phyloP scores from a whole-genome alignment of 2,113 vertebrate species.

The Dasyurus viverrinus region DNA sequence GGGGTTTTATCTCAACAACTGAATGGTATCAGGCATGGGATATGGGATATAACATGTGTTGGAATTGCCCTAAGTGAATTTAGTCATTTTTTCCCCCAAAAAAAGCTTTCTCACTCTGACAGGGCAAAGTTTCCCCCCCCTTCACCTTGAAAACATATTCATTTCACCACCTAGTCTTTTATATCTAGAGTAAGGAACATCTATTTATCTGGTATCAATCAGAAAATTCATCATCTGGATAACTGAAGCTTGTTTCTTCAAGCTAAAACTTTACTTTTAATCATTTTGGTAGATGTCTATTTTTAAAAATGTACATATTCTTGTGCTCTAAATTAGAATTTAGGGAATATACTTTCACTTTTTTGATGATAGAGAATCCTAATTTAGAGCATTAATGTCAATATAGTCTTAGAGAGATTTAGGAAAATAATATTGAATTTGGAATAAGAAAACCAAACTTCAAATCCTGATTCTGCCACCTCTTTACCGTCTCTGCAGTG shows the following conservation, averaged over 20 bases:
- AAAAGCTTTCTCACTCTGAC: not conserved
- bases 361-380: not conserved
- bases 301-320: not conserved
- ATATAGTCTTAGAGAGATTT: not conserved
- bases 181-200: accelerated
- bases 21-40: not conserved
- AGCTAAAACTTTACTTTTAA: not conserved
- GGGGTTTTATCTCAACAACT: conserved; percentile 21
- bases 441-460: not conserved
- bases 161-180: not conserved
- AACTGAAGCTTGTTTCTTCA: conserved; percentile 8
- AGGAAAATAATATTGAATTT: not conserved
- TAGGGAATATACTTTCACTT: not conserved
- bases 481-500: not conserved
- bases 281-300: not conserved
- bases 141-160: accelerated
- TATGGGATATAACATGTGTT: not conserved
- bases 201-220: not conserved
- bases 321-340: not conserved
- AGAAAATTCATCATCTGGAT: conserved; percentile 27
- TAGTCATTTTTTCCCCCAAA: not conserved
- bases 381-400: not conserved
- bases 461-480: not conserved
- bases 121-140: not conserved
- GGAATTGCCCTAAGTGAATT: not conserved